Percentiles rank a stretch among this genome's conserved stretches.
phyloP scores from a whole-genome alignment of 2,888 invertebrate genomes.

The Chrysodeixis includens region DNA sequence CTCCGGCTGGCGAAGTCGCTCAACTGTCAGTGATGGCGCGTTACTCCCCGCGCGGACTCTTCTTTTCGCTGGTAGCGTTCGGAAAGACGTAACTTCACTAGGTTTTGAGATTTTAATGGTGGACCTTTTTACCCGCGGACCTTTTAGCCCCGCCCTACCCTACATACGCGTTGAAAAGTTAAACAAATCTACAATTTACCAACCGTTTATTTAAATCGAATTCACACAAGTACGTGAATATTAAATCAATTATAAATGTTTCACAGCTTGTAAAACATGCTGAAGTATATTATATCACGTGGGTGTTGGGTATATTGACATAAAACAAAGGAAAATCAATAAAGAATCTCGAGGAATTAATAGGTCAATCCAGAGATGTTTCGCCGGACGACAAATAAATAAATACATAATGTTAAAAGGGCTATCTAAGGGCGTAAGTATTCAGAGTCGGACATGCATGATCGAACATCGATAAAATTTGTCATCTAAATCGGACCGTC shows the following conservation, averaged over 20 bases:
- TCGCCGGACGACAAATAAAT: neutral
- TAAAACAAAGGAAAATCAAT: neutral
- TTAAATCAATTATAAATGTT: slow-evolving; percentile 16
- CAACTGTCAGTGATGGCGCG: too few species aligned
- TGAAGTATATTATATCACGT: neutral
- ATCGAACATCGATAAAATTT: slow-evolving; percentile 73
- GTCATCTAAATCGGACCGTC: slow-evolving; percentile 66
- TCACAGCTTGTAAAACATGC: slow-evolving; percentile 5
- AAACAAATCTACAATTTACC: slow-evolving; percentile 27
- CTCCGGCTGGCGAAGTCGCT: too few species aligned
- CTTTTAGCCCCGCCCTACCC: too few species aligned
- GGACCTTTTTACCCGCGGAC: too few species aligned
- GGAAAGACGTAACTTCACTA: too few species aligned
- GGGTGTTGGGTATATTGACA: neutral
- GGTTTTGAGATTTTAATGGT: too few species aligned
- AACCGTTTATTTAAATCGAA: slow-evolving; percentile 26
- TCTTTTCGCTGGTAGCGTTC: too few species aligned
- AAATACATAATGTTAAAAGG: neutral
- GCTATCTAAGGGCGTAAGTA: neutral
- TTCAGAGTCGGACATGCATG: slow-evolving; percentile 56
- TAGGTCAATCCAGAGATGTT: neutral
- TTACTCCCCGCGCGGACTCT: too few species aligned
- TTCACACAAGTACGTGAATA: slow-evolving; percentile 11
- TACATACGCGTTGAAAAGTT: slow-evolving; percentile 21
- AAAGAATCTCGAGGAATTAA: neutral